Base-by-base conservation (phyloP, 2,797 vertebrate species). In the Tarsius wallacei region DNA sequence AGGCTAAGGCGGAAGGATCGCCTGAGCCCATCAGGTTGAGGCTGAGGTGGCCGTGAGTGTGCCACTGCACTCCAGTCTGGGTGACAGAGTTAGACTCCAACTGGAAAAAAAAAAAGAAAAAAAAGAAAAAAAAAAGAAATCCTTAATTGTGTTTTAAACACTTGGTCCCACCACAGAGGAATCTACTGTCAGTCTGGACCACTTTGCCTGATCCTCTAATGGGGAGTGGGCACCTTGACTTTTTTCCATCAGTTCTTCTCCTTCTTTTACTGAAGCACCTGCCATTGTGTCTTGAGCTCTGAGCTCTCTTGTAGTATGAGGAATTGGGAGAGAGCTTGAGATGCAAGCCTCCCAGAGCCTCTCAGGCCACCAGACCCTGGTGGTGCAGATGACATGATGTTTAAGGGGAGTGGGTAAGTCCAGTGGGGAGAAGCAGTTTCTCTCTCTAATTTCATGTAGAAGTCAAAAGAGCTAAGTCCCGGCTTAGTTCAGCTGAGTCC, bases 211-310 rank as follows among this genome's bases (percentile, higher is more conserved):
- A 22, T 80, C 63, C 36, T 15, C 0, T 22, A 36, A 2, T 1
- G 13, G 22, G 42, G 63, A 12, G 26, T 31, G 36, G 53, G 76
- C 36, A 49, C 97, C 93, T 57, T 82, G 74, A 82, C 78, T 92
- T 84, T 96, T 96, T 90, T 89, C 96, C 77, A 81, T 94, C 97
- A 92, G 33, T 93, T 96, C 2, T 87, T 49, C 80, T 81, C 87
- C 77, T 8, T 0, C 68, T 8, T 0, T 96, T 89, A 91, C 95
- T 96, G 96, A 96, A 94, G 82, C 91, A 51, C 83, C 96, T 70
- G 84, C 91, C n/a, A 0, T 28, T 4, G 4, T 0, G 0, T 42
- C 31, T 22, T 0, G 0, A 83, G 80, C 73, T 97, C 8, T 3
- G 89, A 80, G 74, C 0, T 9, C 0, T 0, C 0, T 0, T 63